These are phyloP conservation scores for Chloromyia formosa DNA, from an alignment of 2,888 invertebrate genomes.

Conservation along the genomic window DNA sequence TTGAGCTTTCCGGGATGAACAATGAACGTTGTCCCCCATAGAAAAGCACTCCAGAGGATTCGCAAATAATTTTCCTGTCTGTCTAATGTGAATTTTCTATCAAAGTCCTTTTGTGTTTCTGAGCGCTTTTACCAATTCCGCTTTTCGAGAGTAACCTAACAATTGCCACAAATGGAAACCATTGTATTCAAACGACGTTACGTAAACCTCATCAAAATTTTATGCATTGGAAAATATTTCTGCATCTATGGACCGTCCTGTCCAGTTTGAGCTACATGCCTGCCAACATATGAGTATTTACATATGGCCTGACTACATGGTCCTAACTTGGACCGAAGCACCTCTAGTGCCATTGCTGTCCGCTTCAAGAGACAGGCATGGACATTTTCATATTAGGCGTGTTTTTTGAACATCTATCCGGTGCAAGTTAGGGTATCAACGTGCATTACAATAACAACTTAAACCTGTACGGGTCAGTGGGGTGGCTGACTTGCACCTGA, in stretches of 20 bases:
- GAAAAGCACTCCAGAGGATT: conserved; percentile 37
- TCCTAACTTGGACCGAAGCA: background rate
- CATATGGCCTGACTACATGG: too few species aligned
- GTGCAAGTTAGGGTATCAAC: too few species aligned
- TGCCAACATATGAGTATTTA: background rate
- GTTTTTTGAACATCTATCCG: too few species aligned
- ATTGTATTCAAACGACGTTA: conserved; percentile 43
- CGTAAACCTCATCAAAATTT: conserved; percentile 49
- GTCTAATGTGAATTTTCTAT: conserved; percentile 43
- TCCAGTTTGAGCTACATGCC: background rate
- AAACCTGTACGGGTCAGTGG: too few species aligned
- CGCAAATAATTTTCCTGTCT: conserved; percentile 40
- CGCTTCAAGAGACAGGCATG: conserved; percentile 1
- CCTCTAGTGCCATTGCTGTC: conserved; percentile 3
- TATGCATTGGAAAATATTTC: conserved; percentile 50
- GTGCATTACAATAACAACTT: too few species aligned
- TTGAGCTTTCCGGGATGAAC: conserved; percentile 13
- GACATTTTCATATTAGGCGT: conserved; percentile 39
- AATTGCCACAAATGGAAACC: conserved; percentile 41
- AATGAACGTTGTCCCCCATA: conserved; percentile 13
- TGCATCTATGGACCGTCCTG: conserved; percentile 28
- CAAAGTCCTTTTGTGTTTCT: conserved; percentile 38
- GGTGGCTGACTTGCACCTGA: too few species aligned
- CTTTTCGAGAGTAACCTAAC: conserved; percentile 33
- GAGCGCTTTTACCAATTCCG: conserved; percentile 35